phyloP scores from a whole-genome alignment of 2,113 vertebrate species.

The Semnornis frantzii region DNA sequence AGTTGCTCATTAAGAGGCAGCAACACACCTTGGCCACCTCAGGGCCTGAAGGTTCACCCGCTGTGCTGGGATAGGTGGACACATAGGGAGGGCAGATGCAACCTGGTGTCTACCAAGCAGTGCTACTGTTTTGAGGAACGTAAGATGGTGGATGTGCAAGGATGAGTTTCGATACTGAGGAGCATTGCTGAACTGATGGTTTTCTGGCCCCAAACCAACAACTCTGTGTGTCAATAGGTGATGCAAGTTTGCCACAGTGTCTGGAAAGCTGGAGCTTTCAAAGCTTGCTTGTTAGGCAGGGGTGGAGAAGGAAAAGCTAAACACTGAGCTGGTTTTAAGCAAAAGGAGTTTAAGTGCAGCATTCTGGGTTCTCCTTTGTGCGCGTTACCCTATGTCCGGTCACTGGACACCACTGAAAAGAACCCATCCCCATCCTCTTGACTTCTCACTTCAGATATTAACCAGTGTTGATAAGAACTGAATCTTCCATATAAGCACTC shows the following conservation, averaged over 20 bases:
- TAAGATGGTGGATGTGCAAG: neutral
- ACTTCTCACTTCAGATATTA: no score
- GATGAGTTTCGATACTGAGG: accelerated
- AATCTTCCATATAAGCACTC: neutral
- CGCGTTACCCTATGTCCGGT: no score
- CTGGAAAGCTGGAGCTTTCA: neutral
- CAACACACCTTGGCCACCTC: neutral
- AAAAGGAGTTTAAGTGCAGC: no score
- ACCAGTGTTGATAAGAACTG: neutral
- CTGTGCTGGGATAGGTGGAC: neutral
- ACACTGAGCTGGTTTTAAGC: neutral
- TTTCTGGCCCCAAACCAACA: neutral
- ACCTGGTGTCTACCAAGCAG: neutral
- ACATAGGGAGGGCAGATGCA: neutral
- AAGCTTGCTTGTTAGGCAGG: neutral
- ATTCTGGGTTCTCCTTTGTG: no score
- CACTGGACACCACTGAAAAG: no score
- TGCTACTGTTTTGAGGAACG: neutral
- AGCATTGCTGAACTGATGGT: neutral
- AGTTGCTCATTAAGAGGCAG: neutral
- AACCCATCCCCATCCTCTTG: no score
- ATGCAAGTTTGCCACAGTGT: slow-evolving; percentile 18
- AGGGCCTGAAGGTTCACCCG: neutral
- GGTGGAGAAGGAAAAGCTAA: neutral
- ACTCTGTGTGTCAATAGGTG: slow-evolving; percentile 1